phyloP scores from a whole-genome alignment of 2,888 invertebrate genomes.

The Drosophila anceps region DNA sequence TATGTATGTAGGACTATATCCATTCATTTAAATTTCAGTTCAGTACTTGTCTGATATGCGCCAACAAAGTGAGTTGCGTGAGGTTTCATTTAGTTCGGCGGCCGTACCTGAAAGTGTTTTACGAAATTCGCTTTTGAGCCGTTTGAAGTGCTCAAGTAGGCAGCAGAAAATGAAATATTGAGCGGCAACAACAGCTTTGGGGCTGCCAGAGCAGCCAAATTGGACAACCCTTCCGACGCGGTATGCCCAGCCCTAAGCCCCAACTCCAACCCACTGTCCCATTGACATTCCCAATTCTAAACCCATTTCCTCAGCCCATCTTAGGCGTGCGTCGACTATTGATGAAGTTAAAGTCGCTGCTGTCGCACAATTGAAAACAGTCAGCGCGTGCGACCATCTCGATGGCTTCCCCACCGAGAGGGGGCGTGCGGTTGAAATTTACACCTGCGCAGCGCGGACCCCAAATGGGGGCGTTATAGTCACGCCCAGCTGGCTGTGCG shows the following conservation, averaged over 20 bases:
- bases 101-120: slow-evolving; percentile 5
- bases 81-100: background rate
- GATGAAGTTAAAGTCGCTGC: slow-evolving; percentile 52
- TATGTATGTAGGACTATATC: background rate
- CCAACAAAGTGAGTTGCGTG: background rate
- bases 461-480: background rate
- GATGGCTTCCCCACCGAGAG: slow-evolving; percentile 39
- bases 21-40: background rate
- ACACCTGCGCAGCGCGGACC: slow-evolving; percentile 52
- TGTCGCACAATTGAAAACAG: slow-evolving; percentile 56
- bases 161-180: slow-evolving; percentile 31
- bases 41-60: background rate
- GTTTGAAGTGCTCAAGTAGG: slow-evolving; percentile 24
- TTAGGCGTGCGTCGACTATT: slow-evolving; percentile 61
- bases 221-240: slow-evolving; percentile 26
- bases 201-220: slow-evolving; percentile 16
- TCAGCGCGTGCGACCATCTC: slow-evolving; percentile 61
- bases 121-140: slow-evolving; percentile 5
- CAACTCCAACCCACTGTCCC: background rate
- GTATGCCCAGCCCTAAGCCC: background rate
- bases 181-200: slow-evolving; percentile 15
- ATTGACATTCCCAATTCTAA: background rate
- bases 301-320: slow-evolving; percentile 10
- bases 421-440: slow-evolving; percentile 55
- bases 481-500: background rate